phyloP scores from a whole-genome alignment of 2,113 vertebrate species.

The Eptatretus burgeri region DNA sequence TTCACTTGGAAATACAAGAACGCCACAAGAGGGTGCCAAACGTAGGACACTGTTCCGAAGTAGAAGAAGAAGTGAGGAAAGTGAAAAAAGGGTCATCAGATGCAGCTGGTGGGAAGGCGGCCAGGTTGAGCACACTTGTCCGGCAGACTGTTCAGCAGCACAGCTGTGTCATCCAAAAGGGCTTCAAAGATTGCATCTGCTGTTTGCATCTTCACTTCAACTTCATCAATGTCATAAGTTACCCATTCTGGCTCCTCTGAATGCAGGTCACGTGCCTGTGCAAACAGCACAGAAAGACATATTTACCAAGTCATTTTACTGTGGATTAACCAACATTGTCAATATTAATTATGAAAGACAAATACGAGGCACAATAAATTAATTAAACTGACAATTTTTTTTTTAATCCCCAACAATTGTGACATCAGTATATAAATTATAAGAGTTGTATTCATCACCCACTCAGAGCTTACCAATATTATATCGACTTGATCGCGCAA shows the following conservation, averaged over 20 bases:
- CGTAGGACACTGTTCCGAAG: too few relatives aligned
- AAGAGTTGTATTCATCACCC: background rate
- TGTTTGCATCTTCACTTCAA: constrained; percentile 84
- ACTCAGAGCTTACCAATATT: constrained; percentile 43
- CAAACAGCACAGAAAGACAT: too few relatives aligned
- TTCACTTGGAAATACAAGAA: too few relatives aligned
- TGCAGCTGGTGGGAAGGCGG: too few relatives aligned
- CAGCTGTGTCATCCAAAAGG: constrained; percentile 61
- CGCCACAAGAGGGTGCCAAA: too few relatives aligned
- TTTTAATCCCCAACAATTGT: background rate
- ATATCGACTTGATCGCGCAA: constrained; percentile 83
- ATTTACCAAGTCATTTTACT: too few relatives aligned
- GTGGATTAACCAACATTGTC: too few relatives aligned
- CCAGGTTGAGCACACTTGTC: constrained; percentile 25
- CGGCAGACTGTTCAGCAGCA: constrained; percentile 39
- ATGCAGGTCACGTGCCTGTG: constrained; percentile 71
- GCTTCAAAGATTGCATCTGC: constrained; percentile 83
- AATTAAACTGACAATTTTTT: background rate
- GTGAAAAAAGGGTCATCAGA: too few relatives aligned
- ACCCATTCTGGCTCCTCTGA: constrained; percentile 93
- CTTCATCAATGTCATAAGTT: constrained; percentile 78
- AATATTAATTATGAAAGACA: too few relatives aligned
- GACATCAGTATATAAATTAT: too few relatives aligned
- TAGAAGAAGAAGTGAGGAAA: too few relatives aligned
- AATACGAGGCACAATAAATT: too few relatives aligned